Conservation (phyloP, 2,113 vertebrate species). For the Ameiurus melas region DNA sequence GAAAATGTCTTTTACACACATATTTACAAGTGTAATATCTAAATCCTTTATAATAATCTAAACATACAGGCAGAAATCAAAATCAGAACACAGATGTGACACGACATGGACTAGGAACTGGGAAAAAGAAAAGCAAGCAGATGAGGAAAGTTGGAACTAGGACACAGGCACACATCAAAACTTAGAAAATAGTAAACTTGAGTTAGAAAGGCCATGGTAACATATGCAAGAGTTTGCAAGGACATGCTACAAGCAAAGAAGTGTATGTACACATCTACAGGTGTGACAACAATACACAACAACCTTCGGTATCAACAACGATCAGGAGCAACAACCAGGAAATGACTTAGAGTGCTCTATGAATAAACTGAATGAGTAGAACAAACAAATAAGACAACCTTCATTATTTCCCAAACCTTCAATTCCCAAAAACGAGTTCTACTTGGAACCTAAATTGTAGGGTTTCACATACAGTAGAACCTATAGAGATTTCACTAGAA, state of each 20-base stretch:
- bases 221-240: conserved; percentile 14
- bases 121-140: not conserved
- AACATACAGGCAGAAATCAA: not conserved
- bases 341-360: not conserved
- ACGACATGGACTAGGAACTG: not conserved
- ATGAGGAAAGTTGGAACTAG: not conserved
- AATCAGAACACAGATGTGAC: too few relatives aligned
- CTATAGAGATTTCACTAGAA: not conserved
- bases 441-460: not conserved
- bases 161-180: not conserved
- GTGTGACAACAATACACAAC: not conserved
- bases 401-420: not conserved
- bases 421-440: not conserved
- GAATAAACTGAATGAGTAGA: not conserved
- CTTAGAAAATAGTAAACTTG: not conserved
- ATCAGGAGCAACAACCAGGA: not conserved
- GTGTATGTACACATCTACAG: not conserved
- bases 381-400: not conserved
- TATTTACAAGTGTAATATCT: too few relatives aligned
- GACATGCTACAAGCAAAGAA: not conserved
- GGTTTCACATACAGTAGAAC: not conserved
- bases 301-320: not conserved
- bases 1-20: not conserved
- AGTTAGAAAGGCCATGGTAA: not conserved
- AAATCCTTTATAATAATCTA: not conserved